Base-by-base conservation (phyloP, 1,140 invertebrate genomes). In the Helicoverpa armigera region DNA sequence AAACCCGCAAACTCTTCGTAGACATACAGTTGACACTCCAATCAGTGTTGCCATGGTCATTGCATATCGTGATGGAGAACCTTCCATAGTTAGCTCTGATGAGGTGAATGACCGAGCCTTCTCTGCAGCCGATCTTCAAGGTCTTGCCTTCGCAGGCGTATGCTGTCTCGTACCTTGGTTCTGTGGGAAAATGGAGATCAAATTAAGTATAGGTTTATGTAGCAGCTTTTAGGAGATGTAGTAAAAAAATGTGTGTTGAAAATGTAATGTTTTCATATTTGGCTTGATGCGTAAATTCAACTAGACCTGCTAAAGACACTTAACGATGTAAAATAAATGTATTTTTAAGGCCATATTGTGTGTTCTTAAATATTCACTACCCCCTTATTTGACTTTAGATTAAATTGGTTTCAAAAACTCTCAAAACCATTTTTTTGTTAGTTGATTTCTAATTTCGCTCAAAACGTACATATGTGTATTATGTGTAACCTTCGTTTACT, bases 11-110 rank as follows among this genome's bases (percentile, higher is more conserved):
- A 74, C 97, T 98, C 89, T 97, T 98, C 29, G 96, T 97, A 67
- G 98, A 98, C 97, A 98, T 98, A 93, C 98, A 99, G 94, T 99
- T 98, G 85, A 99, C 98, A 95, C 98, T 98, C 98, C 98, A 99
- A 87, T 99, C 98, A n/a, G 98, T 98, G 95, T 98, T 97, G 78
- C 98, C 98, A 91, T 99, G 98, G 89, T 98, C 98, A 94, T 99
- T 99, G 96, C 98, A 99, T 91, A 99, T 98, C 87, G 98, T 98
- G 94, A 99, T 98, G 79, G 98, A 98, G 95, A 98, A 99, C 83
- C 98, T 96, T 63, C 98, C 98, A 92, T 99, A 99, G 96, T 99
- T 99, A 82, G 98, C 98, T 81, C 98, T 96, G 88, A 99, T 98
- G 81, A 99, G 96, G 89, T 98, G 97, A 86, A 99, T 99, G 61